Evolutionary conservation across 2,113 vertebrate genomes (phyloP).

Genomic region (Odontophorus gujanensis): DNA sequence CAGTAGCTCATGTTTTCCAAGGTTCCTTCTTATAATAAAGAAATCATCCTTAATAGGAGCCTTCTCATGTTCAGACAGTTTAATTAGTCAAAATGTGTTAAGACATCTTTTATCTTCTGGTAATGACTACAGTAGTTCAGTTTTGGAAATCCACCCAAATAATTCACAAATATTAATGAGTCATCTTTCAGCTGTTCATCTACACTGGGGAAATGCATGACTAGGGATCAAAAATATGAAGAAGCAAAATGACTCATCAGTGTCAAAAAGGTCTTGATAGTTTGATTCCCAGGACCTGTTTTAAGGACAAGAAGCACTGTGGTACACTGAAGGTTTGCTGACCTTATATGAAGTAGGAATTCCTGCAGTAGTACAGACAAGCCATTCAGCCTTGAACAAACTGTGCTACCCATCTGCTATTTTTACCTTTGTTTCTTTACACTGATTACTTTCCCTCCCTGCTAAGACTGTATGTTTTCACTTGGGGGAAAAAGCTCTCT

Average conservation of each 20-base stretch:
- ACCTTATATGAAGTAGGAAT: neutral
- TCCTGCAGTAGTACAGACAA: neutral
- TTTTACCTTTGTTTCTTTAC: neutral
- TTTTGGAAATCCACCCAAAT: constrained; percentile 1
- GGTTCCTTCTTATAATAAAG: neutral
- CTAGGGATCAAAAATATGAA: neutral
- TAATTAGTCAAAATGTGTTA: constrained; percentile 13
- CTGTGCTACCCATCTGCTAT: neutral
- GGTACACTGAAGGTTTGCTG: neutral
- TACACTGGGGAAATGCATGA: neutral
- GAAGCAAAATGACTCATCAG: neutral
- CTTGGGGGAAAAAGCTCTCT: neutral
- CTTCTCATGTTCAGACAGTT: neutral
- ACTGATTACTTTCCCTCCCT: neutral
- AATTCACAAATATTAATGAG: neutral
- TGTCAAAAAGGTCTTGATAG: neutral
- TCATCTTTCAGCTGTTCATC: neutral
- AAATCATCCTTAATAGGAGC: neutral
- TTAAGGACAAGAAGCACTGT: neutral
- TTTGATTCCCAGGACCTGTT: neutral
- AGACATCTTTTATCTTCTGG: neutral
- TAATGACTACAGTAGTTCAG: neutral
- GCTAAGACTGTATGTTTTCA: neutral
- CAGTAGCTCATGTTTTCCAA: neutral
- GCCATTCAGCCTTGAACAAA: neutral